Base-by-base conservation (phyloP, 2,888 invertebrate species). In the Yponomeuta cagnagella region DNA sequence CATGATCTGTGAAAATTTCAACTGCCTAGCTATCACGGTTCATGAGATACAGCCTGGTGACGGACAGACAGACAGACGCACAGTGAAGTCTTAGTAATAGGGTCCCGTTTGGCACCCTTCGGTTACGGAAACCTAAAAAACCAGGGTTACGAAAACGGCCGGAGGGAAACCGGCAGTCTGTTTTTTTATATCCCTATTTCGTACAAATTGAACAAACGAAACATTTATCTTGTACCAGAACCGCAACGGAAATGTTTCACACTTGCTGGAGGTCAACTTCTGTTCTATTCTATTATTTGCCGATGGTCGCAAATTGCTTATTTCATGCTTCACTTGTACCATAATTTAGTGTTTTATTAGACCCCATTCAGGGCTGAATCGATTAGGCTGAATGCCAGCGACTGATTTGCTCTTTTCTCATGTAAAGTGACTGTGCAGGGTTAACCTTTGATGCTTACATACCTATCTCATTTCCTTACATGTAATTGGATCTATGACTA, bases 281-380 rank as follows among this genome's bases (percentile, higher is more conserved):
- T 58, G 52, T 58, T 58, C 15, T 15, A 15, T 12, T 58, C 52
- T 15, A 15, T 58, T 15, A 37, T 43, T n/a, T n/a, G 2, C 67
- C 76, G 75, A 74, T 73, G 75, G 75, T 75, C 74, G 74, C 74
- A 72, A 76, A 80, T 78, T 79, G 78, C 74, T 76, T 76, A 80
- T 82, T 83, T 79, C 79, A 82, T 74, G 83, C 79, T 80, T 75
- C 78, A 76, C 72, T 79, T 48, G 52, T 10, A 52, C 30, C 30
- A 30, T 70, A 66, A 70, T 70, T 70, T 66, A 48, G 66, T 70
- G 66, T 67, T 70, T 70, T 67, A 67, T 70, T 70, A 48, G 37
- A 48, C 67, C 43, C 43, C 23, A 37, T 48, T 31, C 52, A 52
- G 52, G 68, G 68, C 48, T 31, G 68, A 30, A 48, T 10, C 48